phyloP scores from a whole-genome alignment of 2,797 vertebrate species.

The Diceros bicornis region DNA sequence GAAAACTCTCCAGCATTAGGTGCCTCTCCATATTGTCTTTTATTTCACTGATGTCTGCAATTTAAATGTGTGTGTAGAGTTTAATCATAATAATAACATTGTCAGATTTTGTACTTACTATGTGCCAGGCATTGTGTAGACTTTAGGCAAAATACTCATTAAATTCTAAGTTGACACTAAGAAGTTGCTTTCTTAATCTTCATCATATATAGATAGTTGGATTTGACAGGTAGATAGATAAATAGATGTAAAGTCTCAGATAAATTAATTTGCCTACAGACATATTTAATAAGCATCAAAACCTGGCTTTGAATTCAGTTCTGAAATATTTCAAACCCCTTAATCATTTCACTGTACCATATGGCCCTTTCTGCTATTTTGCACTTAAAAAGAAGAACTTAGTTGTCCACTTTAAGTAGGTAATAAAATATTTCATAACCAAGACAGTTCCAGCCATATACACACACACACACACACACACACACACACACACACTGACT shows the following conservation, averaged over 20 bases:
- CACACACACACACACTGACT: not conserved
- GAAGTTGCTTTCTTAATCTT: not conserved
- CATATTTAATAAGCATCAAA: not conserved
- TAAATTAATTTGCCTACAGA: not conserved
- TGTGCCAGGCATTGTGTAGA: not conserved
- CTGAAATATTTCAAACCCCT: conserved; percentile 16
- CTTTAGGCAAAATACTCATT: conserved; percentile 1
- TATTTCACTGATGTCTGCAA: not conserved
- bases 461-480: not conserved
- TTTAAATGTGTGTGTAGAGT: not conserved
- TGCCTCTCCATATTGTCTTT: not conserved
- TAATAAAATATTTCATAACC: conserved; percentile 34
- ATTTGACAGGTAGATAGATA: not conserved
- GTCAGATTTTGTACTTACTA: not conserved
- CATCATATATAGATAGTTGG: not conserved
- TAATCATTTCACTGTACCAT: not conserved
- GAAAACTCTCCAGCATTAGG: not conserved
- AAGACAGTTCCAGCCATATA: not conserved
- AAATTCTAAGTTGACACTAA: not conserved
- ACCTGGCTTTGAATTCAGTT: not conserved
- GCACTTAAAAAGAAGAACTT: conserved; percentile 21
- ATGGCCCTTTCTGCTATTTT: not conserved
- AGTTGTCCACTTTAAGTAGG: not conserved
- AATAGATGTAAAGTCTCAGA: not conserved
- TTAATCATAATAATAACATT: not conserved